Conservation (phyloP, 2,888 invertebrate species). For the Malthinus flaveolus region DNA sequence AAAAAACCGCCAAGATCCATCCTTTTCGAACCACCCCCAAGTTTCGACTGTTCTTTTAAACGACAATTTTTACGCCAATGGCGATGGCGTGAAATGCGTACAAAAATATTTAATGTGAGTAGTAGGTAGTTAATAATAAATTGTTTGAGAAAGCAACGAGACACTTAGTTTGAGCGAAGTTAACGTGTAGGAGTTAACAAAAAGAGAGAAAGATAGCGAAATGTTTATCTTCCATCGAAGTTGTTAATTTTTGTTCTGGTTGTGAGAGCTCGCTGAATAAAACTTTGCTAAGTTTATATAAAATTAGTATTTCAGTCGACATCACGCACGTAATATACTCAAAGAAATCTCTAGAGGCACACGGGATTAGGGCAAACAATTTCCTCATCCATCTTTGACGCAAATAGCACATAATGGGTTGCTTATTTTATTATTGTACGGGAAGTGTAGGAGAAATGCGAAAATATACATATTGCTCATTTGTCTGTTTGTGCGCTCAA, state of each 20-base stretch:
- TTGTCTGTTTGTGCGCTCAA: constrained; percentile 15
- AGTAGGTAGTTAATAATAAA: no score
- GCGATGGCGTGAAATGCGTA: no score
- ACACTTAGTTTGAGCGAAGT: no score
- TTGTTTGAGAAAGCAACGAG: no score
- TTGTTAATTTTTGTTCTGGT: constrained; percentile 5
- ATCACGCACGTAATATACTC: constrained; percentile 8
- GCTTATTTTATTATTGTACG: constrained; percentile 2
- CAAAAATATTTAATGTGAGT: no score
- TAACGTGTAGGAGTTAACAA: no score
- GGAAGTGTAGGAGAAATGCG: neutral
- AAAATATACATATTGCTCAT: neutral
- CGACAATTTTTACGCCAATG: no score
- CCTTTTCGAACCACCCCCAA: no score
- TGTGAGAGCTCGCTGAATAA: neutral
- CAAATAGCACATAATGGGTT: constrained; percentile 5
- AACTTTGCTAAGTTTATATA: constrained; percentile 6
- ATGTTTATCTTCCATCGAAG: no score
- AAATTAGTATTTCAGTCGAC: constrained; percentile 9
- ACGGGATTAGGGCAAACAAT: constrained; percentile 9
- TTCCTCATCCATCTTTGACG: constrained; percentile 7
- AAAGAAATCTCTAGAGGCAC: constrained; percentile 1
- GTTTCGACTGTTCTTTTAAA: no score
- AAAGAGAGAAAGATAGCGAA: no score
- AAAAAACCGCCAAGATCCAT: no score